These are phyloP conservation scores for Dromas ardeola DNA, from an alignment of 2,113 vertebrate species.

Conservation along the genomic window DNA sequence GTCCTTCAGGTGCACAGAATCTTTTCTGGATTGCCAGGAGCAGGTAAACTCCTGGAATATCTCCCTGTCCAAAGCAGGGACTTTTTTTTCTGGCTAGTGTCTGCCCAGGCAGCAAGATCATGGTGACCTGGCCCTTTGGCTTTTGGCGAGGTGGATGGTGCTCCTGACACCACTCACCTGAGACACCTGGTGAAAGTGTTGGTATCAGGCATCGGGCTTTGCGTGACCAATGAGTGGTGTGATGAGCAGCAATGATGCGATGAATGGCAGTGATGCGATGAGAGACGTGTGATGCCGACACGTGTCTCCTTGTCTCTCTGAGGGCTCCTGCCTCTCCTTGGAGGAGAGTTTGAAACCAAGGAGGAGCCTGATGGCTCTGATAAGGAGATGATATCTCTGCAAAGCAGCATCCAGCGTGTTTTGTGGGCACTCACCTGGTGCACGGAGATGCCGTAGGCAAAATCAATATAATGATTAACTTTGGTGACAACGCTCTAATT, in stretches of 20 bases:
- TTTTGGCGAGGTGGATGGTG: not conserved
- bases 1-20: not conserved
- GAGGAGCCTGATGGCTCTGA: not conserved
- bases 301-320: not conserved
- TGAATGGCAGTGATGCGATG: not conserved
- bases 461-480: not conserved
- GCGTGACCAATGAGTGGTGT: rapidly evolving
- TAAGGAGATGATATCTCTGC: not conserved
- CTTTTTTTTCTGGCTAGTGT: not conserved
- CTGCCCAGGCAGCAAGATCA: not conserved
- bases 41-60: not conserved
- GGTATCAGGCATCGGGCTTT: not conserved
- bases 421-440: not conserved
- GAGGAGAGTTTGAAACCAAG: not conserved
- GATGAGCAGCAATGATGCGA: not conserved
- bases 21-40: not conserved
- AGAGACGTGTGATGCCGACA: rapidly evolving
- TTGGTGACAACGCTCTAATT: not conserved
- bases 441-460: rapidly evolving
- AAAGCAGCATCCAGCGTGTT: not conserved
- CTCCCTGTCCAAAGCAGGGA: not conserved
- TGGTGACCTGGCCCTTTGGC: not conserved
- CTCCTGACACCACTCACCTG: not conserved
- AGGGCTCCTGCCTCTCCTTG: not conserved
- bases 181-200: not conserved